Evolutionary conservation across 2,113 vertebrate species (phyloP).

Genomic region (Columbina picui): DNA sequence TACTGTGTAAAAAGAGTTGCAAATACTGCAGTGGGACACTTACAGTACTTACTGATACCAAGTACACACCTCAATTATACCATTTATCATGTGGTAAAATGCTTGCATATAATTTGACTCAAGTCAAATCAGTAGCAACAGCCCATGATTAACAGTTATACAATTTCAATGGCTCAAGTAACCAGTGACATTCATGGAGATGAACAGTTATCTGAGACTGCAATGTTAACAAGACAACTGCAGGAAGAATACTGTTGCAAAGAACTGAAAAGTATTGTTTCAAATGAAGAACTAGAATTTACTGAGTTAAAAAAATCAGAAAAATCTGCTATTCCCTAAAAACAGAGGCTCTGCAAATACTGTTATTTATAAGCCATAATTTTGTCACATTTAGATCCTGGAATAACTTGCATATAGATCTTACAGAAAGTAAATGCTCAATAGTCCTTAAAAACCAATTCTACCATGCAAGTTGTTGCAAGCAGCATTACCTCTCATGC

Average conservation of each 20-base stretch:
- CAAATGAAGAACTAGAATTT: background rate
- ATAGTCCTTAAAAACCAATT: background rate
- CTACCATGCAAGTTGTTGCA: background rate
- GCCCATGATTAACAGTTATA: background rate
- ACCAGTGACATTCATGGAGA: background rate
- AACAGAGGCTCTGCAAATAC: background rate
- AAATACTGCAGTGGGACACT: background rate
- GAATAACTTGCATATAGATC: background rate
- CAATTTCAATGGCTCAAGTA: background rate
- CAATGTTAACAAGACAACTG: background rate
- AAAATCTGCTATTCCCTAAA: background rate
- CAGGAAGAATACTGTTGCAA: background rate
- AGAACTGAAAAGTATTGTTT: background rate
- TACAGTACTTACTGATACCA: background rate
- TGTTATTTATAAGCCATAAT: background rate
- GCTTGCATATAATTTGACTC: background rate
- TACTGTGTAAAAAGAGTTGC: background rate
- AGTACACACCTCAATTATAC: background rate
- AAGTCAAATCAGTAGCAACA: background rate
- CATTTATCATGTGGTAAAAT: background rate
- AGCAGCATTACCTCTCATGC: background rate
- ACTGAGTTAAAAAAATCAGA: background rate
- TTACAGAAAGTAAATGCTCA: background rate
- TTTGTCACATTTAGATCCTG: background rate
- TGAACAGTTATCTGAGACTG: background rate